These are phyloP conservation scores for Atlantisia rogersi DNA, from an alignment of 2,113 vertebrate species.

Conservation along the genomic window DNA sequence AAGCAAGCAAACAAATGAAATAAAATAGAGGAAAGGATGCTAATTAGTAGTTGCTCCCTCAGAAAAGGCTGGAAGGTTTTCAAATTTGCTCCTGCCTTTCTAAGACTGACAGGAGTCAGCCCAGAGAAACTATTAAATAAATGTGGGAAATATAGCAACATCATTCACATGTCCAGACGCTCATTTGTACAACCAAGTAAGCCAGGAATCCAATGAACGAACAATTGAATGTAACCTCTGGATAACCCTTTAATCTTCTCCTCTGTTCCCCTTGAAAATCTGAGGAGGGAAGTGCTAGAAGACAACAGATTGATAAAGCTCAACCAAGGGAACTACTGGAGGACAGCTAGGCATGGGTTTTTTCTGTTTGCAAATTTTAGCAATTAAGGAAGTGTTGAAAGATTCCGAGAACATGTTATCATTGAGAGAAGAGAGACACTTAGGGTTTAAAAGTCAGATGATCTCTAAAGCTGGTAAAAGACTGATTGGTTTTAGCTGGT, in stretches of 20 bases:
- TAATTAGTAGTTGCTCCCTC: slow-evolving; percentile 4
- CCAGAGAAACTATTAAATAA: slow-evolving; percentile 10
- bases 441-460: background rate
- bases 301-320: slow-evolving; percentile 13
- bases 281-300: background rate
- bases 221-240: background rate
- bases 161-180: background rate
- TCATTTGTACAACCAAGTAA: slow-evolving; percentile 21
- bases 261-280: slow-evolving; percentile 22
- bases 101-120: background rate
- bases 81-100: background rate
- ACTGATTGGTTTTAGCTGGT: background rate
- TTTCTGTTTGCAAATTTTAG: slow-evolving; percentile 36
- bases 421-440: background rate
- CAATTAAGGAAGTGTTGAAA: slow-evolving; percentile 65
- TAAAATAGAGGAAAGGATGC: background rate
- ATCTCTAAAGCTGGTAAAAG: background rate
- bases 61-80: slow-evolving; percentile 17
- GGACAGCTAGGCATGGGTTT: background rate
- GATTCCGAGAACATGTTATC: slow-evolving; percentile 54
- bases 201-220: slow-evolving; percentile 20
- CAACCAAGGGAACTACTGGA: background rate
- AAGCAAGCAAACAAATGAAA: slow-evolving; percentile 13
- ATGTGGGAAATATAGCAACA: background rate
- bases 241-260: slow-evolving; percentile 22